A percentile compares a stretch with the other conserved stretches of the same genome.
Evolutionary conservation across 2,888 invertebrate species (phyloP).

Genomic region (Heliconius erato): DNA sequence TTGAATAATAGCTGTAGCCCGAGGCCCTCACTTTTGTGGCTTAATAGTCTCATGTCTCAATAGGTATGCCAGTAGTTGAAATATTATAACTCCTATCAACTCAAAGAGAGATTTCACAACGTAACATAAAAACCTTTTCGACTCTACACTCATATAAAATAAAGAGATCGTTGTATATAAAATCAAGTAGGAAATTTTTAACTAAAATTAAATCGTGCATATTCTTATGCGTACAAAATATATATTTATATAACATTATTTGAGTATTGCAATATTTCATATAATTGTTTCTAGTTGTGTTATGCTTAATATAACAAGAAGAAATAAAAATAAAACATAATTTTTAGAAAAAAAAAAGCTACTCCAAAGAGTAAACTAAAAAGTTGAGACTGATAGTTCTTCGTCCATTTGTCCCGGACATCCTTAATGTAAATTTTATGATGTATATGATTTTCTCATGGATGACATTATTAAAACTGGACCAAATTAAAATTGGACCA

Average conservation of each 20-base stretch:
- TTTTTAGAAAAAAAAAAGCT: no score
- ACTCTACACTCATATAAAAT: neutral
- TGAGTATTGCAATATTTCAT: neutral
- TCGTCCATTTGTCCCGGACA: no score
- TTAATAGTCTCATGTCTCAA: conserved; percentile 20
- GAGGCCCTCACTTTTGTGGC: conserved; percentile 8
- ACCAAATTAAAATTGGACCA: no score
- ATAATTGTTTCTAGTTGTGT: neutral
- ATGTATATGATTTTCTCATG: no score
- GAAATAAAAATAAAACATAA: neutral
- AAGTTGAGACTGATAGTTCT: no score
- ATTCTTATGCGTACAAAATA: neutral
- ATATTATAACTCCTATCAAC: neutral
- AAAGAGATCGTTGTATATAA: neutral
- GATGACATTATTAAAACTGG: no score
- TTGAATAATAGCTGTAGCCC: conserved; percentile 12
- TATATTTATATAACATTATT: neutral
- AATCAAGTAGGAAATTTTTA: neutral
- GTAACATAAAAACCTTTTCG: neutral
- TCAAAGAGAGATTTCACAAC: neutral
- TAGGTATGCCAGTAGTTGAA: conserved; percentile 12
- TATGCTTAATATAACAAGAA: neutral
- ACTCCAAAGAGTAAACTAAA: no score
- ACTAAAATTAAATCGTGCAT: neutral
- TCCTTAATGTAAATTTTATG: no score